These are phyloP conservation scores for Craterocephalus amniculus DNA, from an alignment of 2,797 vertebrate species.

Conservation along the genomic window DNA sequence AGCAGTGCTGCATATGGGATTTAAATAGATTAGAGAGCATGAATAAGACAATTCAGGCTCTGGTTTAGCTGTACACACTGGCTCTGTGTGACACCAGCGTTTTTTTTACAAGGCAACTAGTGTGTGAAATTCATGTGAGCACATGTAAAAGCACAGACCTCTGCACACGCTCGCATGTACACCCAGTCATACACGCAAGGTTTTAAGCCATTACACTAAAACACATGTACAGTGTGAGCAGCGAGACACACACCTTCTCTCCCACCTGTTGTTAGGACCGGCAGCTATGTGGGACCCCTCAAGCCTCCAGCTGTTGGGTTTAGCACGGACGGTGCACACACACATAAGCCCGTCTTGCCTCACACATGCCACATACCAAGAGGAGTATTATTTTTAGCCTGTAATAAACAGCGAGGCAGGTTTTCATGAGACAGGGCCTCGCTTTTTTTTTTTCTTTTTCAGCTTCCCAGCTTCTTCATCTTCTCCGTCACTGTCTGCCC, in stretches of 20 bases:
- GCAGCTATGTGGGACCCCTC: constrained; percentile 25
- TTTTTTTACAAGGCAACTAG: constrained; percentile 31
- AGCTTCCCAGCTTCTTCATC: constrained; percentile 43
- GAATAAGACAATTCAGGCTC: constrained; percentile 65
- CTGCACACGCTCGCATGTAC: constrained; percentile 20
- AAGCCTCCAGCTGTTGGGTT: constrained; percentile 67
- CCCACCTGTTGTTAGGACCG: constrained; percentile 64
- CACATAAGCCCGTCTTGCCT: constrained; percentile 14
- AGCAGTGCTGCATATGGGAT: constrained; percentile 37
- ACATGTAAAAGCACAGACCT: constrained; percentile 18
- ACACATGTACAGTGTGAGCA: constrained; percentile 59
- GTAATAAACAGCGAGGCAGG: constrained; percentile 78
- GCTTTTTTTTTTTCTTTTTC: constrained; percentile 16
- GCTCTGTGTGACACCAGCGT: constrained; percentile 36
- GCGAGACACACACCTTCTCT: constrained; percentile 34
- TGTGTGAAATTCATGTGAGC: constrained; percentile 29
- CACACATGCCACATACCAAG: constrained; percentile 43
- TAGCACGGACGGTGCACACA: constrained; percentile 53
- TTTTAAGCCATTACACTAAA: constrained; percentile 12
- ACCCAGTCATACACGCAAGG: constrained; percentile 1
- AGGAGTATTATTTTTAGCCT: constrained; percentile 76
- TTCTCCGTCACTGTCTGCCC: constrained; percentile 17
- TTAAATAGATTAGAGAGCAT: constrained; percentile 64
- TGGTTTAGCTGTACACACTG: constrained; percentile 27
- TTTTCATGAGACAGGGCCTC: constrained; percentile 53